Evolutionary conservation across 1,140 invertebrate genomes (phyloP).

Genomic region (Calliopsis andreniformis): DNA sequence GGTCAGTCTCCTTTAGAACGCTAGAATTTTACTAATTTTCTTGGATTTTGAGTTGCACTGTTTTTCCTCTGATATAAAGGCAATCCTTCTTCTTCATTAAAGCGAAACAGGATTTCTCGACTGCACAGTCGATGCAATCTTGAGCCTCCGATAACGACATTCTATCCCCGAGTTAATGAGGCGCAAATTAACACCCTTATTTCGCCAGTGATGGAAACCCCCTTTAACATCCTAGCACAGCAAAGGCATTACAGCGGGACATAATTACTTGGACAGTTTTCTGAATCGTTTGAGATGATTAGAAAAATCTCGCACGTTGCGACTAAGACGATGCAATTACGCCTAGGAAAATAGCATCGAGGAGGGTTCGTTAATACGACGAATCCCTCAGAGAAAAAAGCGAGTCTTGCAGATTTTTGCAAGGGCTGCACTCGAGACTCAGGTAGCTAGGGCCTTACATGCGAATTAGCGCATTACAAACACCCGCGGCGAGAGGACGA

Average conservation of each 20-base stretch:
- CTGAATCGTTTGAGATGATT: no score
- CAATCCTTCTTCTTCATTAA: no score
- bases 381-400: neutral
- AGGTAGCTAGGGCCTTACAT: neutral
- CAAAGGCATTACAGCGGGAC: neutral
- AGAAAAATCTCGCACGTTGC: no score
- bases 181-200: conserved; percentile 35
- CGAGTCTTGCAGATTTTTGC: no score
- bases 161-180: conserved; percentile 19
- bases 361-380: neutral
- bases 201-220: conserved; percentile 21
- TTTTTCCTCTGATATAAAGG: no score
- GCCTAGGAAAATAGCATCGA: no score
- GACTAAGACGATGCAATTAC: no score
- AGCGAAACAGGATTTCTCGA: no score
- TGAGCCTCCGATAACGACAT: conserved; percentile 1
- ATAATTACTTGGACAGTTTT: neutral
- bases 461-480: conserved; percentile 36
- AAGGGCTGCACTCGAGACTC: neutral
- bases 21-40: no score
- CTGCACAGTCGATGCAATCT: neutral
- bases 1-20: no score
- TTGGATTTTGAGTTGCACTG: no score
- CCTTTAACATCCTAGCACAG: neutral
- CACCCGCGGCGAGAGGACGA: neutral